Percentiles rank a stretch among this genome's conserved stretches.
Evolutionary conservation across 2,113 vertebrate genomes (phyloP).

Genomic region (Triplophysa rosa): DNA sequence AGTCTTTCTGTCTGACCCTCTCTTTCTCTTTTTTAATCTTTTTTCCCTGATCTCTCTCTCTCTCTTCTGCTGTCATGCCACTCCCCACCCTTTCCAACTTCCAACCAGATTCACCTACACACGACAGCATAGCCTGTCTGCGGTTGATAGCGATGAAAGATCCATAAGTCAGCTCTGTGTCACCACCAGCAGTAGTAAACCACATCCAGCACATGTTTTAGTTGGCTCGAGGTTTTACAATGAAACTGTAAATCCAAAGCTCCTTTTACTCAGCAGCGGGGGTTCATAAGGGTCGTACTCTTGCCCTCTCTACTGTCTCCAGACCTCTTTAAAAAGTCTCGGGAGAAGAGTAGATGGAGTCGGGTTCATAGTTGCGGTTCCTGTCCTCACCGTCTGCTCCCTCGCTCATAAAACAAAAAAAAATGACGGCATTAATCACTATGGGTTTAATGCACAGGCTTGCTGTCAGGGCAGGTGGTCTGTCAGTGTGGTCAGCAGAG

Average conservation of each 20-base stretch:
- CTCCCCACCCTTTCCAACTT: neutral
- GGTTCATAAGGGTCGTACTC: conserved; percentile 6
- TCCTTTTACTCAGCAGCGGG: conserved; percentile 1
- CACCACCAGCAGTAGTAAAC: conserved; percentile 25
- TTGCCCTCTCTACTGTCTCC: conserved; percentile 23
- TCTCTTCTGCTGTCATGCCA: neutral
- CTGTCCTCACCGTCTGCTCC: conserved; percentile 45
- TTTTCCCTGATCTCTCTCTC: neutral
- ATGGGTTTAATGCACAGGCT: conserved; percentile 48
- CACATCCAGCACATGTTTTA: conserved; percentile 15
- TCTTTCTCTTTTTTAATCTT: conserved; percentile 23
- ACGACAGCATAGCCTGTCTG: neutral
- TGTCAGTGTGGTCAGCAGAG: neutral
- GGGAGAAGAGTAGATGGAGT: conserved; percentile 20
- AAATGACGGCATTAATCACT: conserved; percentile 56
- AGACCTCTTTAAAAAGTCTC: conserved; percentile 39
- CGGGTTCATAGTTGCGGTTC: conserved; percentile 32
- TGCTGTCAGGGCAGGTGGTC: conserved; percentile 52
- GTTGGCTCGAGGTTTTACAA: conserved; percentile 28
- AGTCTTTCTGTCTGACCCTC: conserved; percentile 16
- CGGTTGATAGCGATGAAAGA: conserved; percentile 4
- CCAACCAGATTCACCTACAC: neutral
- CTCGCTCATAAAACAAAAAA: conserved; percentile 56
- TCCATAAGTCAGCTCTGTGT: conserved; percentile 7
- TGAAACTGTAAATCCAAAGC: conserved; percentile 20